A percentile compares a stretch with the other conserved stretches of the same genome.
phyloP scores from a whole-genome alignment of 2,888 invertebrate species.

The Gonocerus acuteangulatus region DNA sequence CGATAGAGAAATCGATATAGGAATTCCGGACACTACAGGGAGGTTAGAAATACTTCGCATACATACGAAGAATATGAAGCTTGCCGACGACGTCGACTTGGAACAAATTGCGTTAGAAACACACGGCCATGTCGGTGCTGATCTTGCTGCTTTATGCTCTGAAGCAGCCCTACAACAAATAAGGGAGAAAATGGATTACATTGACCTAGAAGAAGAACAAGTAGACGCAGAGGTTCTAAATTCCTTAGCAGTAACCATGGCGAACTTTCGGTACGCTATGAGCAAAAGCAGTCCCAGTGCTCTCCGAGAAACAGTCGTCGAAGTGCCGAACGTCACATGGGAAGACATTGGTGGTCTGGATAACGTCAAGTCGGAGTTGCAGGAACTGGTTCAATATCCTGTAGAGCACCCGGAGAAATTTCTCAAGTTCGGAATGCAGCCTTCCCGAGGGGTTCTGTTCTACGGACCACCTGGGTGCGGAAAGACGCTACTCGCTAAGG shows the following conservation, averaged over 20 bases:
- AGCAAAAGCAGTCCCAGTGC: conserved; percentile 97
- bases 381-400: conserved; percentile 93
- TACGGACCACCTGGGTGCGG: conserved; percentile 98
- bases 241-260: conserved; percentile 95
- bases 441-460: conserved; percentile 94
- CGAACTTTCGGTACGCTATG: conserved; percentile 98
- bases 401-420: conserved; percentile 99
- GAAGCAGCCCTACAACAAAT: conserved; percentile 98
- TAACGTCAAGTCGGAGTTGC: conserved; percentile 89
- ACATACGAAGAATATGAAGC: conserved; percentile 99
- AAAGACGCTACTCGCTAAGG: conserved; percentile 89
- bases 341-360: conserved; percentile 93
- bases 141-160: conserved; percentile 94
- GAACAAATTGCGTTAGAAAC: conserved; percentile 97
- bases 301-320: conserved; percentile 95
- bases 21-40: conserved; percentile 96
- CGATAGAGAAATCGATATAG: conserved; percentile 98
- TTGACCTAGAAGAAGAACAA: conserved; percentile 96
- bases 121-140: conserved; percentile 98
- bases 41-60: conserved; percentile 94
- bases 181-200: conserved; percentile 98
- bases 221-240: conserved; percentile 96
- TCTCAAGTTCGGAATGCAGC: conserved; percentile 99
- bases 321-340: conserved; percentile 97
- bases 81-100: conserved; percentile 93